These are phyloP conservation scores for Cottoperca gobio DNA, from an alignment of 2,797 vertebrate species.

Conservation along the genomic window DNA sequence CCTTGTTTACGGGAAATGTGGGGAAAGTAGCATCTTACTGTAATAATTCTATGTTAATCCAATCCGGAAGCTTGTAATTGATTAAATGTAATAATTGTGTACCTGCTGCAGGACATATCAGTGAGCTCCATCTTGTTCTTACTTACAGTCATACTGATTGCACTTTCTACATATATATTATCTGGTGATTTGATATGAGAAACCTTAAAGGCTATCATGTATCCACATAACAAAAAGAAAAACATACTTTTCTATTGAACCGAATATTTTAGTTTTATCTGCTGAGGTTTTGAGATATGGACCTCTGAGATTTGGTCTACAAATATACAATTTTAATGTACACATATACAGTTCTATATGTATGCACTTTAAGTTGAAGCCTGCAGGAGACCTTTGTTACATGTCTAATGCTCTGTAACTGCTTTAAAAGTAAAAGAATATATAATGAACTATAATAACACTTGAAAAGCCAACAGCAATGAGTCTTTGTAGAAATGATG, in stretches of 20 bases:
- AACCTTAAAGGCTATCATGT: background rate
- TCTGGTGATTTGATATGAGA: background rate
- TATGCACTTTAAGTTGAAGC: background rate
- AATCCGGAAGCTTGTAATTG: slow-evolving; percentile 52
- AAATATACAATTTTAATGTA: background rate
- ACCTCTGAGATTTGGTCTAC: background rate
- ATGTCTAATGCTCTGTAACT: background rate
- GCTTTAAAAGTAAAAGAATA: background rate
- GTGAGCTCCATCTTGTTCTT: background rate
- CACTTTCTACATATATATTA: background rate
- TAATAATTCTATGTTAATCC: slow-evolving; percentile 62
- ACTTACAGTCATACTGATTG: background rate
- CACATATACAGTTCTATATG: background rate
- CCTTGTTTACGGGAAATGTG: slow-evolving; percentile 59
- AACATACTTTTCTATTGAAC: background rate
- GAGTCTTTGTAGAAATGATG: background rate
- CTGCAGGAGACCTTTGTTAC: background rate
- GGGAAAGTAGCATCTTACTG: slow-evolving; percentile 49
- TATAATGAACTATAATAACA: background rate
- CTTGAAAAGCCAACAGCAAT: background rate
- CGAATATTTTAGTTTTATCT: background rate
- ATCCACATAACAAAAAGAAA: background rate
- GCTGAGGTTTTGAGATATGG: background rate
- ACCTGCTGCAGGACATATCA: slow-evolving; percentile 12
- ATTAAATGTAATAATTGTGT: slow-evolving; percentile 50